Evolutionary conservation across 2,888 invertebrate species (phyloP).

Genomic region (Phalangium opilio): DNA sequence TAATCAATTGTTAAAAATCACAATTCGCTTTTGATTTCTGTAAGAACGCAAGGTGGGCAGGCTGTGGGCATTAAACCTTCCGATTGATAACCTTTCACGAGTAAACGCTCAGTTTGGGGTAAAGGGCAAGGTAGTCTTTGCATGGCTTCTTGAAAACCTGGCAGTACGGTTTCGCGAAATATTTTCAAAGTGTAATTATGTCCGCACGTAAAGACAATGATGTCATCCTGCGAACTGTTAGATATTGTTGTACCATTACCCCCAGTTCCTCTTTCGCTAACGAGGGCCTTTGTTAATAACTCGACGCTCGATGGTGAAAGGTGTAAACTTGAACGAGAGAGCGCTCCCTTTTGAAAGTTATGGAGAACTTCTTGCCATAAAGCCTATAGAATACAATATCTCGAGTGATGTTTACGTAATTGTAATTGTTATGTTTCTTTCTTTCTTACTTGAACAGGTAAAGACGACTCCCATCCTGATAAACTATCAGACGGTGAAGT

Average conservation of each 20-base stretch:
- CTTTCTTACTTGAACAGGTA: too few relatives aligned
- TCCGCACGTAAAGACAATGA: slow-evolving; percentile 14
- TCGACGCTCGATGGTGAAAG: slow-evolving; percentile 12
- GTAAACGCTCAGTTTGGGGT: slow-evolving; percentile 9
- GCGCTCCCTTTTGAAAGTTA: slow-evolving; percentile 12
- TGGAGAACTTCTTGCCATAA: slow-evolving; percentile 14
- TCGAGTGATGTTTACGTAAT: too few relatives aligned
- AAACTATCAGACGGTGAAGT: slow-evolving; percentile 9
- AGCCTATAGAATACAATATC: too few relatives aligned
- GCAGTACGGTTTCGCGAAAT: slow-evolving; percentile 10
- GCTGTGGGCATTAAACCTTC: slow-evolving; percentile 12
- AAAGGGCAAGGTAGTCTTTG: slow-evolving; percentile 7
- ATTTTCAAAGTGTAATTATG: slow-evolving; percentile 13
- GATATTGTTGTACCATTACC: slow-evolving; percentile 1
- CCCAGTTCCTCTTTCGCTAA: slow-evolving; percentile 10
- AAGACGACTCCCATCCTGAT: slow-evolving; percentile 8
- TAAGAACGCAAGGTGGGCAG: slow-evolving; percentile 15
- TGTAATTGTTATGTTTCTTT: too few relatives aligned
- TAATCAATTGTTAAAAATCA: slow-evolving; percentile 4
- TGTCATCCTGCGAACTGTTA: slow-evolving; percentile 5
- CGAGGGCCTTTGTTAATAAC: slow-evolving; percentile 11
- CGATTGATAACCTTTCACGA: slow-evolving; percentile 11
- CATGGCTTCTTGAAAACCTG: slow-evolving; percentile 13
- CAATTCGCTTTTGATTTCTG: slow-evolving; percentile 14
- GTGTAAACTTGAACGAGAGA: slow-evolving; percentile 8